phyloP scores from a whole-genome alignment of 2,113 vertebrate species.

The Halcyon malimbica region DNA sequence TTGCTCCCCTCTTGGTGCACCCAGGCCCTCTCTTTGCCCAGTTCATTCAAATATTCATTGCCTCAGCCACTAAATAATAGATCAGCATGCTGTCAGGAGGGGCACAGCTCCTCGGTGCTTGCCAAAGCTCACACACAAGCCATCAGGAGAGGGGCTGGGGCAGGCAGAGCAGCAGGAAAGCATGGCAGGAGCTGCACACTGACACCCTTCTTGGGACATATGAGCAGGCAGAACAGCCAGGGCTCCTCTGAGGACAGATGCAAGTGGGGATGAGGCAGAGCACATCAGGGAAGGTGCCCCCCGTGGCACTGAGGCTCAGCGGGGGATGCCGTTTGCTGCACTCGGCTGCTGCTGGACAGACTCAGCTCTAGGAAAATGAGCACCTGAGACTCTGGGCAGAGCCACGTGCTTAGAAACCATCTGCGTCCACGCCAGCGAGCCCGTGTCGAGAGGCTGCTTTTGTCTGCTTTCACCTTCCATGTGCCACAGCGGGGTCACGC shows the following conservation, averaged over 20 bases:
- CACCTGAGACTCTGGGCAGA: not conserved
- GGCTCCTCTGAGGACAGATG: not conserved
- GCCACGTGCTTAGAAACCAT: not conserved
- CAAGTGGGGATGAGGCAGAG: not conserved
- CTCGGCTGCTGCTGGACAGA: not conserved
- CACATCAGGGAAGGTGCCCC: not conserved
- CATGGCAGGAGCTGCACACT: not conserved
- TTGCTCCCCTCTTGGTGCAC: not conserved
- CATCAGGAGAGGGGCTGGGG: not conserved
- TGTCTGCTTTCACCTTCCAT: conserved; percentile 5
- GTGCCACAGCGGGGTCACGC: not conserved
- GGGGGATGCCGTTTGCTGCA: not conserved
- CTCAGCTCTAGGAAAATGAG: not conserved
- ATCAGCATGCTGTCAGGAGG: conserved; percentile 62
- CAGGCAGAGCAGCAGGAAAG: not conserved
- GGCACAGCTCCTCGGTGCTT: conserved; percentile 45
- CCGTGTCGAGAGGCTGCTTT: not conserved
- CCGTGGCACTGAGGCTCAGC: not conserved
- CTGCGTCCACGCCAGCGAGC: not conserved
- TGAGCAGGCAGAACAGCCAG: not conserved
- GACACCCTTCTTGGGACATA: not conserved
- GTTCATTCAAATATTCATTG: conserved; percentile 60
- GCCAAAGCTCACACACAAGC: conserved; percentile 22
- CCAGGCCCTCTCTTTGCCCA: not conserved
- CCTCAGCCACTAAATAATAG: conserved; percentile 66